Evolutionary conservation across 2,888 invertebrate species (phyloP), one percentile per base, ranked within the genome.

Genomic region (Zygaena filipendulae): DNA sequence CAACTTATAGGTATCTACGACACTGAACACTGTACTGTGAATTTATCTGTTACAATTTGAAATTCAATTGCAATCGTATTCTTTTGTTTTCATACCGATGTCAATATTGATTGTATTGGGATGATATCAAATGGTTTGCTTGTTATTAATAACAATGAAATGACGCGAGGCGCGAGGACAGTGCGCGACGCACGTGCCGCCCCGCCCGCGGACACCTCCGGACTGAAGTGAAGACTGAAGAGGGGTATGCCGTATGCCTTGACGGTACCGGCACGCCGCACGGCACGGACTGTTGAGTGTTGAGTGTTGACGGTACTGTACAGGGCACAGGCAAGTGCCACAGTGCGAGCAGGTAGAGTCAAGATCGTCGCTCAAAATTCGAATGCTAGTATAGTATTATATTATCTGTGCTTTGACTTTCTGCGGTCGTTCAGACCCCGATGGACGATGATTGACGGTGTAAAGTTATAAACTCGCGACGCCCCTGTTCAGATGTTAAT

Each of bases 181-280:
- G 16, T 7, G 16, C 54, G 72, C 77, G 69, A 70, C 53, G 58
- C 58, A 61, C 72, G 74, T 71, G 74, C 72, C 75, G 75, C 77
- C 74, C 71, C 75, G 72, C 75, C 72, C 70, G 75, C 70, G 74
- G 72, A 53, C 67, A 52, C 62, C 61, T 62, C 62, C 64, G 60
- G 66, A 75, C 77, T 72, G 64, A 53, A 47, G 48, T 33, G 40
- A 29, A 7, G 29, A 18, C 21, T n/a, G 18, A 12, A 20, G 23
- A 24, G 23, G 21, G 14, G 6, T 21, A 8, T 21, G 21, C 21
- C 21, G 27, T 27, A 21, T 20, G 21, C 13, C 21, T 10, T 9
- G n/a, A 21, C 21, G 4, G 21, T 4, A 4, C 8, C n/a, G 10
- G 10, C 5, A 9, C n/a, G 10, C 21, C 8, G 21, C 29, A n/a